Evolutionary conservation across 2,797 vertebrate species (phyloP), one percentile per base, ranked within the genome.

Genomic region (Halcyon leucocephala): DNA sequence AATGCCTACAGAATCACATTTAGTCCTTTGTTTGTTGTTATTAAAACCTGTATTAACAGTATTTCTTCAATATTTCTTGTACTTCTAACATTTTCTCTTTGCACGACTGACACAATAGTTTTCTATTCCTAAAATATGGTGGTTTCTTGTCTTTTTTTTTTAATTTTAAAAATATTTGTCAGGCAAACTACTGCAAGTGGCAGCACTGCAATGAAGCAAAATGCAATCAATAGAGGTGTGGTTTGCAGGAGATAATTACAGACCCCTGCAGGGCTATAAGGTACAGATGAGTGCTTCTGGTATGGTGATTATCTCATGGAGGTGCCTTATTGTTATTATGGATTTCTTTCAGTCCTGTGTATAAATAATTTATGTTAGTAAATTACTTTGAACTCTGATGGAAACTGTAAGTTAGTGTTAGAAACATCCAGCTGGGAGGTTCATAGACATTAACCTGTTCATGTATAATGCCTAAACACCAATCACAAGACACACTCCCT

Each of bases 281-380:
- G 62, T 90, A 96, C 92, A 97, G 97, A 97, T 89, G 91, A 98
- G 73, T 94, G 94, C 97, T 93, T 97, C 95, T 96, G 94, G 93
- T 94, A 80, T 61, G 92, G 82, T 97, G 95, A 98, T 98, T 98
- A 98, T 97, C 96, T 95, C 95, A 95, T 12, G 91, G 96, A 98
- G 96, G 89, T 96, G 94, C 89, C 95, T 97, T 97, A 97, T 96
- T 97, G 96, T 97, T 97, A 96, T 97, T 97, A 98, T 95, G 80
- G 97, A 97, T 97, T 97, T 86, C 89, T 95, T 96, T 96, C 90
- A 97, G 91, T 70, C 88, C 83, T 78, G 82, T 91, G 86, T 96
- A 97, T 98, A 97, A 95, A 97, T 97, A 97, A 98, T 98, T 98
- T 97, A 98, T 98, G 95, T 97, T 94, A 97, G 95, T 89, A 97